A percentile compares a stretch with the other conserved stretches of the same genome.
phyloP scores from a whole-genome alignment of 2,797 vertebrate species.

The Spinibarbus caldwelli region DNA sequence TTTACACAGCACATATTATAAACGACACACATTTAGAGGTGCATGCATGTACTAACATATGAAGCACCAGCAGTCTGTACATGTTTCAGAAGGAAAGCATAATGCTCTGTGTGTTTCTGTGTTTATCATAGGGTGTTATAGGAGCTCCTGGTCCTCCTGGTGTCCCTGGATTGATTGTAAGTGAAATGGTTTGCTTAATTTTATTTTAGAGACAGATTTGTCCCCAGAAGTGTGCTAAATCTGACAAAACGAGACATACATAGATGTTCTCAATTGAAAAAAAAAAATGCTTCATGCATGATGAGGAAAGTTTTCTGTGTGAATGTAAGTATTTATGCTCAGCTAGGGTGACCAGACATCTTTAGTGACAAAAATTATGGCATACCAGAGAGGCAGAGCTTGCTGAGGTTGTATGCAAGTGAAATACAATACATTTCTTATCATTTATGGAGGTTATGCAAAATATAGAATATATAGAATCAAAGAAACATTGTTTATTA shows the following conservation, averaged over 20 bases:
- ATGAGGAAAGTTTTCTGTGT: neutral
- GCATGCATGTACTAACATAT: neutral
- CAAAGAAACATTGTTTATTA: neutral
- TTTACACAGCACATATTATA: neutral
- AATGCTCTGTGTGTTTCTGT: conserved; percentile 63
- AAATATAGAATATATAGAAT: neutral
- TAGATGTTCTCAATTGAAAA: neutral
- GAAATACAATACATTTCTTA: neutral
- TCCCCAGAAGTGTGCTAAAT: neutral
- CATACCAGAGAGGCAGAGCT: neutral
- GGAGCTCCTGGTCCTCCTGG: conserved; percentile 93
- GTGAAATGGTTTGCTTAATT: conserved; percentile 68
- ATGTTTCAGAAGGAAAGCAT: conserved; percentile 73
- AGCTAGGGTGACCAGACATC: neutral
- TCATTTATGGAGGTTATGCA: neutral
- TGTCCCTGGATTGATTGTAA: conserved; percentile 95
- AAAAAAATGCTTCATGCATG: neutral
- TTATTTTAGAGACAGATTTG: neutral
- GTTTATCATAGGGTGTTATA: conserved; percentile 86
- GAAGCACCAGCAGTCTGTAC: conserved; percentile 59
- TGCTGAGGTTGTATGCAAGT: neutral
- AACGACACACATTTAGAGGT: neutral
- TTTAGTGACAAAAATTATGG: neutral
- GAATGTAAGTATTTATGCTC: neutral
- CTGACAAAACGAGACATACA: neutral